Base-by-base conservation (phyloP, 2,797 vertebrate species). In the Phoeniculus purpureus region DNA sequence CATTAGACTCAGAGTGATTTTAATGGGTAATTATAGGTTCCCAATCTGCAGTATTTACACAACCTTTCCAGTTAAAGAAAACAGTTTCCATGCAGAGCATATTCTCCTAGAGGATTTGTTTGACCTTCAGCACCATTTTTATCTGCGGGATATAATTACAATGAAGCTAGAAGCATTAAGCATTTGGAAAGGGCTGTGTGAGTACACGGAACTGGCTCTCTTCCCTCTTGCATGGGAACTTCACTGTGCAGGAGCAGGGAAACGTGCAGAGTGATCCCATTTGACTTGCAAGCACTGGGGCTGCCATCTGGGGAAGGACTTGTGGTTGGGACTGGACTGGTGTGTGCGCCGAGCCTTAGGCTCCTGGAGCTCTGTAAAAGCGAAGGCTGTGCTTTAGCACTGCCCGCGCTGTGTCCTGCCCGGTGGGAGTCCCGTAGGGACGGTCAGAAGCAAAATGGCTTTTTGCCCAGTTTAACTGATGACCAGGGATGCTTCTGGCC, bases 81-180 rank as follows among this genome's bases (percentile, higher is more conserved):
- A 9, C 21, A 75, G 59, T 95, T 95, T 95, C 90, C 88, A 66
- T 64, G 59, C 40, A 62, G 84, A 78, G n/a, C 47, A 29, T 90
- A 37, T 73, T 94, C 79, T 94, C 72, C 87, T 92, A 62, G 73
- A 95, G 79, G 86, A 85, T 93, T 94, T 94, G 64, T 76, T 93
- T 90, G 88, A 94, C 93, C 88, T 93, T 90, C 65, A 93, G 79
- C 90, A 93, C 91, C 86, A 58, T 95, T 96, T 96, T 94, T 95
- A 81, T 89, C 81, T 95, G 88, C 76, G 83, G 93, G 88, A 83
- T 93, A 32, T 90, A 94, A 93, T 96, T 92, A 94, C 60, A 85
- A 68, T 56, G 60, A 62, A 78, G 60, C 78, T 92, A 70, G 75
- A 88, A 95, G 75, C 93, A 90, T 50, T 48, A 78, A 66, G 52